Conservation (phyloP, 2,888 invertebrate species). For the Eupithecia subumbrata region DNA sequence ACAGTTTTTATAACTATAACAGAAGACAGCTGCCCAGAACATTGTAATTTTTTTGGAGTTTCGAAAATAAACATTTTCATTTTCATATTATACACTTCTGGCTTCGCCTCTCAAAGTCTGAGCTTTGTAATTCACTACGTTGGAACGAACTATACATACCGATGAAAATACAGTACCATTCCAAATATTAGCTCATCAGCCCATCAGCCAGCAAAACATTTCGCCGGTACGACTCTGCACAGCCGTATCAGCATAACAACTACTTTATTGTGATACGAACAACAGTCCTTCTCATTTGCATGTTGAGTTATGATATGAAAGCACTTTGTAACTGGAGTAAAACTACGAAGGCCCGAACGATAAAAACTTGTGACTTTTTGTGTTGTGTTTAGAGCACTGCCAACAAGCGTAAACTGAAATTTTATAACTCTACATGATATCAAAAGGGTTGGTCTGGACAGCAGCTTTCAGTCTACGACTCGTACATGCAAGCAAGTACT, state of each 20-base stretch:
- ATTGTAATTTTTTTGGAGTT: too few species aligned
- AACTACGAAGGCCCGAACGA: constrained; percentile 3
- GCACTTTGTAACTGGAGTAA: constrained; percentile 8
- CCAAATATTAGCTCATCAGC: background rate
- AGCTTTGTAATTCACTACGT: background rate
- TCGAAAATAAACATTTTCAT: too few species aligned
- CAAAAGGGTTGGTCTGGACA: background rate
- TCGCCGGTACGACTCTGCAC: constrained; percentile 1
- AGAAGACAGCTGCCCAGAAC: too few species aligned
- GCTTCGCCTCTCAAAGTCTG: background rate
- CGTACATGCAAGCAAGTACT: too few species aligned
- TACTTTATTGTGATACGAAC: constrained; percentile 16
- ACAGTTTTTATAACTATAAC: too few species aligned
- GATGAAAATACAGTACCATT: background rate
- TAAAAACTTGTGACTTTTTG: constrained; percentile 12
- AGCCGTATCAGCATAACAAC: constrained; percentile 12
- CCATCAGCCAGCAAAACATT: background rate
- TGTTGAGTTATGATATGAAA: constrained; percentile 19
- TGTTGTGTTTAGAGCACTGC: background rate
- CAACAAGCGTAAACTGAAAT: background rate
- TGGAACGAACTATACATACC: background rate
- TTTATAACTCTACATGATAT: background rate
- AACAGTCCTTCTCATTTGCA: constrained; percentile 17
- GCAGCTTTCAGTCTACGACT: background rate
- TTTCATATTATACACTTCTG: background rate